Evolutionary conservation across 2,113 vertebrate genomes (phyloP).

Genomic region (Hypocryptadius cinnamomeus): DNA sequence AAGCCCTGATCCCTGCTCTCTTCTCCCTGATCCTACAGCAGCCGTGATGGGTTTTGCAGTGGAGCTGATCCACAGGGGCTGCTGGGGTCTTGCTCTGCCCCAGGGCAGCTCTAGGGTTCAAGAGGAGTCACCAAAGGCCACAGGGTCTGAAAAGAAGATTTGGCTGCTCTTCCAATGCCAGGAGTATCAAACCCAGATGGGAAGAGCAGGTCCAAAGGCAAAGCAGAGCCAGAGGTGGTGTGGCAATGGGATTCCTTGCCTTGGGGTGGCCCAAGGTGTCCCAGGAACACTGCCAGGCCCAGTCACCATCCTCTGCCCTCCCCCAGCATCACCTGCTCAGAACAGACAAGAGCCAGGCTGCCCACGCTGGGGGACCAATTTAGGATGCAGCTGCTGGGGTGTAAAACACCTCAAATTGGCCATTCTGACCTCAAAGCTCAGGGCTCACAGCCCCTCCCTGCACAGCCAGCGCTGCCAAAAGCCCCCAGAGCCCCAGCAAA

Average conservation of each 20-base stretch:
- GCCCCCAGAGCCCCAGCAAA: not conserved
- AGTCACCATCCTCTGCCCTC: not conserved
- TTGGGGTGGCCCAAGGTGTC: not conserved
- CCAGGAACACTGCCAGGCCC: not conserved
- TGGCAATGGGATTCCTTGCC: fast-evolving
- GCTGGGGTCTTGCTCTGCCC: not conserved
- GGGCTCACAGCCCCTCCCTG: not conserved
- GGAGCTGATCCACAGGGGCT: not conserved
- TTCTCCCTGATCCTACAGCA: not conserved
- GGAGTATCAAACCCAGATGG: not conserved
- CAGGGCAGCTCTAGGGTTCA: not conserved
- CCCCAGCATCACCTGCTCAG: fast-evolving
- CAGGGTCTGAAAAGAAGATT: not conserved
- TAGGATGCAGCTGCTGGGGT: not conserved
- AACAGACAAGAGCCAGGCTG: not conserved
- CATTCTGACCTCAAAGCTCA: not conserved
- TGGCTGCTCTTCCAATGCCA: not conserved
- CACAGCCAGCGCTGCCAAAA: fast-evolving
- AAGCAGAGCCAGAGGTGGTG: not conserved
- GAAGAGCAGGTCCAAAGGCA: not conserved
- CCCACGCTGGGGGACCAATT: not conserved
- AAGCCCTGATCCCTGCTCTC: not conserved
- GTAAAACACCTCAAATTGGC: not conserved
- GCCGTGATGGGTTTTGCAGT: not conserved
- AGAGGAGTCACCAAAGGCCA: not conserved